Evolutionary conservation across 2,888 invertebrate species (phyloP), one percentile per base, ranked within the genome.

Genomic region (Syrista parreyssii): DNA sequence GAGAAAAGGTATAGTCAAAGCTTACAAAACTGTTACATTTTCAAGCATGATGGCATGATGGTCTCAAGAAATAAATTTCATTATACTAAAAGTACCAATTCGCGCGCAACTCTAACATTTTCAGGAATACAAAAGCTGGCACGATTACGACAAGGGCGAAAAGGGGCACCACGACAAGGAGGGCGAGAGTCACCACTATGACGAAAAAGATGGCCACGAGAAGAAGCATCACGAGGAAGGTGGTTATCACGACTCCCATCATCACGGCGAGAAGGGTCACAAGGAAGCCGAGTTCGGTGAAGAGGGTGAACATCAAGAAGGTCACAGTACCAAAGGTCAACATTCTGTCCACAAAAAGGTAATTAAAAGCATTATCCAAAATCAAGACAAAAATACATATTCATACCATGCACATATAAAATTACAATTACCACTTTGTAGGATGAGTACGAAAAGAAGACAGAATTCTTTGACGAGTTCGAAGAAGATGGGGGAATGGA

Each of bases 381-480:
- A 9, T 9, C 9, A 23, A 2, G 1, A 15, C 23, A 9, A 23
- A 23, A 9, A 23, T 9, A 1, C 55, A 55, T 2, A 9, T 23
- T 9, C 9, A 0, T 23, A 55, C 23, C 23, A 6, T 23, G 55
- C 23, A 23, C 23, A 9, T 23, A 2, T 1, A 23, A 55, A 23
- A 55, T 23, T 23, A 6, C 9, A 0, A 55, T 23, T 71, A 3
- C 71, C 9, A 31, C 12, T 76, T 82, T 81, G n/a, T 79, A 91
- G 89, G 95, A 96, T 83, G 96, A 95, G 86, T 96, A 94, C 87
- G 94, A 95, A 86, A 95, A 96, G 88, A 95, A 95, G 80, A 94
- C 95, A 55, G 95, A 95, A 87, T 96, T 96, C 92, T 96, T 95
- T 86, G 96, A 96, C 86, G 96, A 96, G 88, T 94, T 94, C 79